Base-by-base conservation (phyloP, 2,888 invertebrate species). In the Enoplolaimus lenunculus region DNA sequence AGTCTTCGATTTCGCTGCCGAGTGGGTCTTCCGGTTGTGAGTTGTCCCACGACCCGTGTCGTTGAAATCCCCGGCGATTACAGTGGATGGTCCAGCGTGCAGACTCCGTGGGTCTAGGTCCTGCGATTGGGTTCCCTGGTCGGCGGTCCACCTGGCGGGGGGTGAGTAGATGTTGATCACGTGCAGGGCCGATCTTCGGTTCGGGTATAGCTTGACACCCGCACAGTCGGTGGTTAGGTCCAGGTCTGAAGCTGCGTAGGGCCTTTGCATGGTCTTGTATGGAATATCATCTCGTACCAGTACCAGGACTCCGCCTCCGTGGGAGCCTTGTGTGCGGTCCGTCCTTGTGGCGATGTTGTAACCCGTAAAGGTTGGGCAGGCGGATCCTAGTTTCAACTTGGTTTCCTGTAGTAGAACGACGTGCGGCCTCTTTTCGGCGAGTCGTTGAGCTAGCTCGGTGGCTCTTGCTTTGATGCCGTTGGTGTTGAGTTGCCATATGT, bases 341-440 rank as follows among this genome's bases (percentile, higher is more conserved):
- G 16, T n/a, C n/a, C 57, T 57, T 57, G 57, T n/a, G 16, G 57
- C 57, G 16, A 57, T n/a, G 57, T 57, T 57, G 57, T 57, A 57
- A 16, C 57, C 57, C 16, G 16, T 57, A n/a, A 57, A 57, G 16
- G 16, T 57, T 21, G 16, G 57, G n/a, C 16, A 16, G n/a, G 16
- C n/a, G 57, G 16, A 16, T 21, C 16, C n/a, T 57, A 21, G 16
- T 16, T 21, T n/a, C 16, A 57, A n/a, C 57, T 57, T 57, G 57
- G 57, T 57, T 57, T 57, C 57, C 57, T 57, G 57, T n/a, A 57
- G 57, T 57, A 57, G 57, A n/a, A 57, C 57, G 16, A 57, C 57
- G 57, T 57, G 57, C n/a, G 57, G 57, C n/a, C n/a, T 57, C n/a
- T 57, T n/a, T 57, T 57, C 16, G 16, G n/a, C n/a, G 57, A 57